Conservation (phyloP, 2,888 invertebrate genomes). For the Junonia oenone region DNA sequence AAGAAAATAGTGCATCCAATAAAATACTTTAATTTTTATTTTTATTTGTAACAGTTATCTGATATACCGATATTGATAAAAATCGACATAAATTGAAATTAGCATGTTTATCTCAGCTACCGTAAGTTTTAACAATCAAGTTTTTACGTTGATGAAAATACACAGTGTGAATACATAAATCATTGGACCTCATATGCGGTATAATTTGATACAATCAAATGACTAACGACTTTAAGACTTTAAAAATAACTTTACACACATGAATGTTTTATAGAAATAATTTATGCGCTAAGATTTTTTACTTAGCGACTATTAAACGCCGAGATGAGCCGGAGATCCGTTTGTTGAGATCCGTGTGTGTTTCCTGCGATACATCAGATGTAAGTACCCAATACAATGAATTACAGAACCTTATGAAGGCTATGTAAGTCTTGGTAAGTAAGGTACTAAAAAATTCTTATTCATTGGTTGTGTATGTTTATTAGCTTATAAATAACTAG, state of each 20-base stretch:
- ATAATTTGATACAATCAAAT: not conserved
- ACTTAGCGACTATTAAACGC: constrained; percentile 13
- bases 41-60: no score
- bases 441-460: no score
- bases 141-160: not conserved
- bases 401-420: constrained; percentile 3
- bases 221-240: not conserved
- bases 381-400: constrained; percentile 1
- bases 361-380: constrained; percentile 27
- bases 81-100: not conserved
- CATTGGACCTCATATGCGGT: not conserved
- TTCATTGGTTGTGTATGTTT: no score
- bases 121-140: not conserved
- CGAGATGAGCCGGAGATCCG: constrained; percentile 44
- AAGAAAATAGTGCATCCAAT: no score
- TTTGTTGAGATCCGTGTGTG: constrained; percentile 32
- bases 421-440: not conserved
- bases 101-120: not conserved
- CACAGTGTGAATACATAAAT: not conserved
- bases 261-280: not conserved
- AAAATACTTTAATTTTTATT: no score
- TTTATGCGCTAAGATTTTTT: constrained; percentile 11
- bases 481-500: no score
- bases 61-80: no score
- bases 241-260: not conserved